Evolutionary conservation across 2,797 vertebrate genomes (phyloP).

Genomic region (Lepidocolaptes lacrymiger): DNA sequence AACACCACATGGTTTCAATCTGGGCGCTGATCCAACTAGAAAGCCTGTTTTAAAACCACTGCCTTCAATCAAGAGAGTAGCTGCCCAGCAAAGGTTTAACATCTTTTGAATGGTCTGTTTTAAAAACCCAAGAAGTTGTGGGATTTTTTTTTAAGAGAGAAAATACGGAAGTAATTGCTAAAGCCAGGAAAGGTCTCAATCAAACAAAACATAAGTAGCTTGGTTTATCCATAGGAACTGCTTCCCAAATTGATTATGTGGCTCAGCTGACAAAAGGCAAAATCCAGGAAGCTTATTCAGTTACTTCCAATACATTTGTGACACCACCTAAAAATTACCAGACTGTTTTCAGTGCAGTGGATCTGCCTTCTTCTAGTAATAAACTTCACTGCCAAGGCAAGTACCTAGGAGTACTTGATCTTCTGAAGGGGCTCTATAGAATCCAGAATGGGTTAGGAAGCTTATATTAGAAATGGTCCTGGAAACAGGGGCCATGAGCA

Average conservation of each 20-base stretch:
- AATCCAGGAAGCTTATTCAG: neutral
- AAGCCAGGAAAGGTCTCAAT: neutral
- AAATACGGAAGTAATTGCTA: neutral
- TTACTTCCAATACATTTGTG: neutral
- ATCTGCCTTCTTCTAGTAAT: neutral
- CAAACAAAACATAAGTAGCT: neutral
- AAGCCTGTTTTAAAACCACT: neutral
- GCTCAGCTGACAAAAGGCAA: neutral
- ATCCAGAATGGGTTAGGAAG: neutral
- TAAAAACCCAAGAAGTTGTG: neutral
- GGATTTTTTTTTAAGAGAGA: neutral
- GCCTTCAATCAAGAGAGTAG: neutral
- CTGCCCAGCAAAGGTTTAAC: neutral
- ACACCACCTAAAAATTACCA: neutral
- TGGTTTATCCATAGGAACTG: neutral
- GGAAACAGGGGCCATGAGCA: neutral
- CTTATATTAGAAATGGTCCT: neutral
- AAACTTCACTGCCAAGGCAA: neutral
- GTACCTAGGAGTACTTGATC: neutral
- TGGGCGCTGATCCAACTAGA: neutral
- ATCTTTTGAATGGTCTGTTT: neutral
- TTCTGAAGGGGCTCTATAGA: neutral
- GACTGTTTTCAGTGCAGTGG: neutral
- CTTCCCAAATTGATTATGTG: fast-evolving
- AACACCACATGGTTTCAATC: neutral